Percentiles rank a stretch among this genome's conserved stretches.
phyloP scores from a whole-genome alignment of 2,113 vertebrate species.

The Pluvianellus socialis region DNA sequence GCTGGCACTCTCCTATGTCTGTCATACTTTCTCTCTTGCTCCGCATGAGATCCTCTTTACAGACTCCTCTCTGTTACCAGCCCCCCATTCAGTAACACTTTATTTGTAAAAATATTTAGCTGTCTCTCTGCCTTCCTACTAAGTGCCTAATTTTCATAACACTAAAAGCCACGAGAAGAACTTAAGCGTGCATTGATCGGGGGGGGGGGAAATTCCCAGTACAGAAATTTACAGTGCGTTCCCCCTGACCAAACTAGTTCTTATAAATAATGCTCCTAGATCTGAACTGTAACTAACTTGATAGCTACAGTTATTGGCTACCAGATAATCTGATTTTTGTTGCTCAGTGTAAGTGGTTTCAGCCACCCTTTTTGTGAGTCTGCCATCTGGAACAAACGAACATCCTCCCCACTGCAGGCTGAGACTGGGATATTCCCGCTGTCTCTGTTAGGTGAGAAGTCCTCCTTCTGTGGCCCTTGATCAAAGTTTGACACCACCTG shows the following conservation, averaged over 20 bases:
- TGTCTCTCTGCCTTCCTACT: not conserved
- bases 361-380: not conserved
- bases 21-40: not conserved
- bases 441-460: not conserved
- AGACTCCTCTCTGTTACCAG: not conserved
- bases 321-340: constrained; percentile 20
- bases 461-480: not conserved
- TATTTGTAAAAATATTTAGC: not conserved
- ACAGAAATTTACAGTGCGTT: not conserved
- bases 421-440: not conserved
- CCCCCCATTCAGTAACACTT: not conserved
- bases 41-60: not conserved
- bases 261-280: not conserved
- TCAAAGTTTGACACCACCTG: not conserved
- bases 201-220: not conserved
- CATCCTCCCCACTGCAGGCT: not conserved
- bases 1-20: not conserved
- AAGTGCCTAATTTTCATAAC: not conserved
- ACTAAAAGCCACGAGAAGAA: not conserved
- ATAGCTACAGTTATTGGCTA: not conserved
- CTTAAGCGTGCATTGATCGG: not conserved
- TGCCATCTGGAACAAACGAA: not conserved
- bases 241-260: not conserved
- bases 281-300: not conserved
- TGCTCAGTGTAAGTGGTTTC: not conserved